phyloP scores from a whole-genome alignment of 2,797 vertebrate genomes.

The Danio aesculapii region DNA sequence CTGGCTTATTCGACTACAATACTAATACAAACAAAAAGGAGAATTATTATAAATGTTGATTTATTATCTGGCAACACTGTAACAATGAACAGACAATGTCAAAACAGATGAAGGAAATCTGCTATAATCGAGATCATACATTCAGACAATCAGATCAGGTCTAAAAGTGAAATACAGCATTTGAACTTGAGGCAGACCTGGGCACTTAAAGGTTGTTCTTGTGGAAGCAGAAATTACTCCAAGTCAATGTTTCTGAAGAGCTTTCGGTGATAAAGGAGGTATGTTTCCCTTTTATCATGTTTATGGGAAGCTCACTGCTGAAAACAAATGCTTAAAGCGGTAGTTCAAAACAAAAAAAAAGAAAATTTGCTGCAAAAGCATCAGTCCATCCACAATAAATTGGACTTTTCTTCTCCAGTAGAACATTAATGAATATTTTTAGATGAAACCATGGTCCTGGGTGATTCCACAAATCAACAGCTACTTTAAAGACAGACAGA shows the following conservation, averaged over 20 bases:
- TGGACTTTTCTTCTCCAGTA: no score
- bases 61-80: conserved; percentile 16
- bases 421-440: no score
- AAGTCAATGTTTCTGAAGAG: not conserved
- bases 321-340: not conserved
- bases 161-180: conserved; percentile 27
- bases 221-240: not conserved
- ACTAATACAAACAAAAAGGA: not conserved
- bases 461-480: no score
- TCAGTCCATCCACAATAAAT: no score
- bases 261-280: not conserved
- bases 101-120: not conserved
- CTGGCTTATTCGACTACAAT: not conserved
- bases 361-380: not conserved
- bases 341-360: not conserved
- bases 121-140: not conserved
- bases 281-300: not conserved
- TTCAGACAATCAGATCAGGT: not conserved
- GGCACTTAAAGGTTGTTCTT: not conserved
- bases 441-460: no score
- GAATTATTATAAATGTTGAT: not conserved
- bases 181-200: not conserved
- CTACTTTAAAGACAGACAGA: no score
- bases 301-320: not conserved
- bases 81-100: not conserved